A percentile compares a stretch with the other conserved stretches of the same genome.
These are phyloP conservation scores for Neodiprion pinetum DNA, from an alignment of 1,140 invertebrate genomes.

Conservation along the genomic window DNA sequence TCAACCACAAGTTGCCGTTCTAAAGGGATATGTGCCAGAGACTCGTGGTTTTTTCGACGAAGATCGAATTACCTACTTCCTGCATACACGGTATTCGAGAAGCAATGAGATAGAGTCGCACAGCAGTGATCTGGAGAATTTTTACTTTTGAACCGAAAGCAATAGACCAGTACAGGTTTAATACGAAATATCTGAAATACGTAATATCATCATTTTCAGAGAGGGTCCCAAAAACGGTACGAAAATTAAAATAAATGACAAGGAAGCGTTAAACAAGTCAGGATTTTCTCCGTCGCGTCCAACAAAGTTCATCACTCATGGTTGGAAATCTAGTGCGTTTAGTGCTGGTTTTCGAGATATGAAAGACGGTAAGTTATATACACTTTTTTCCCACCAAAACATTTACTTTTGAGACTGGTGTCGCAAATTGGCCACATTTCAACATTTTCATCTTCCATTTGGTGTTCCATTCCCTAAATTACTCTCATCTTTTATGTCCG, in stretches of 20 bases:
- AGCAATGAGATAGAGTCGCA: background rate
- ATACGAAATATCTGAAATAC: no score
- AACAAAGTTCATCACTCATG: slow-evolving; percentile 76
- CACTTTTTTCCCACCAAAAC: slow-evolving; percentile 10
- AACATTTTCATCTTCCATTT: no score
- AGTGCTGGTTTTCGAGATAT: slow-evolving; percentile 43
- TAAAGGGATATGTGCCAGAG: slow-evolving; percentile 45
- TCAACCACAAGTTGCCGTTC: slow-evolving; percentile 63
- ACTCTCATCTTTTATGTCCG: background rate
- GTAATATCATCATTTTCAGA: slow-evolving; percentile 32
- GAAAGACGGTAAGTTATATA: slow-evolving; percentile 48
- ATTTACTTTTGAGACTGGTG: background rate
- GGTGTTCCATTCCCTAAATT: no score
- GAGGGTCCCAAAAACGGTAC: slow-evolving; percentile 46
- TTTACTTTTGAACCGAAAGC: background rate
- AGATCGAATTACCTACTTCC: slow-evolving; percentile 45
- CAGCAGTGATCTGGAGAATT: background rate
- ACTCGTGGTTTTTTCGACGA: slow-evolving; percentile 41
- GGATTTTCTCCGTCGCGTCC: slow-evolving; percentile 65
- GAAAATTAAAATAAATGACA: slow-evolving; percentile 45
- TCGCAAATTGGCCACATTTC: no score
- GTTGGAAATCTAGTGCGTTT: slow-evolving; percentile 70
- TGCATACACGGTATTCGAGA: slow-evolving; percentile 54
- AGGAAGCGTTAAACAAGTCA: slow-evolving; percentile 48
- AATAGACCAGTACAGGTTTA: no score